Base-by-base conservation (phyloP, 2,888 invertebrate genomes). In the Frankliniella intonsa region DNA sequence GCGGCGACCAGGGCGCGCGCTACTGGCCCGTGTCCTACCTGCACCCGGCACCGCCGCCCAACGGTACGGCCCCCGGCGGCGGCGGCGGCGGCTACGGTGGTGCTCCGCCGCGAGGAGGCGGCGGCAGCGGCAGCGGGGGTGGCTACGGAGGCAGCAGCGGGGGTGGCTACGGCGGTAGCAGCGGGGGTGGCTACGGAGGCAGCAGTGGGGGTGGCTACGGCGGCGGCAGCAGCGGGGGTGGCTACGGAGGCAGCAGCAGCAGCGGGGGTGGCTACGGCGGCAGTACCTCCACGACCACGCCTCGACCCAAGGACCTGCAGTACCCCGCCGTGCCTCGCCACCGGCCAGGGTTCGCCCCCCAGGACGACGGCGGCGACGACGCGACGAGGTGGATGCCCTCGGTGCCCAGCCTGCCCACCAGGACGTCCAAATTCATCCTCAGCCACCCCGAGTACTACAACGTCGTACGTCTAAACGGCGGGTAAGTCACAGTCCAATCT, bases 1-100 rank as follows among this genome's bases (percentile, higher is more conserved):
- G 82, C 85, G 88, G 88, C 69, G 80, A 55, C 86, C 87, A 82
- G 87, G 88, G 17, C 87, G 88, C 82, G 87, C 88, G 81, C 82
- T 88, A 81, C 87, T 95, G 95, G 94, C 95, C 95, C 0, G 93
- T 95, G 25, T 93, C 94, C 0, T 96, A 95, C 86, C 89, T 95
- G 0, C 95, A 96, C 86, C 92, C 92, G 87, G 92, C 93, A 83
- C 91, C 92, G 62, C 95, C 96, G 7, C 95, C 95, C 0, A 94
- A 94, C 86, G 90, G 91, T 84, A 93, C 92, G 7, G 81, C 81
- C 82, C 62, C 51, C 82, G 81, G 82, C 83, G 81, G 80, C 65
- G 80, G 82, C 80, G 49, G 80, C 25, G 80, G 38, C 79, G 82
- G 38, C 55, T 55, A 55, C 55, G 81, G 80, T 51, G 65, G 17